These are phyloP conservation scores for Cetonia aurata DNA, from an alignment of 2,888 invertebrate species.

Conservation along the genomic window DNA sequence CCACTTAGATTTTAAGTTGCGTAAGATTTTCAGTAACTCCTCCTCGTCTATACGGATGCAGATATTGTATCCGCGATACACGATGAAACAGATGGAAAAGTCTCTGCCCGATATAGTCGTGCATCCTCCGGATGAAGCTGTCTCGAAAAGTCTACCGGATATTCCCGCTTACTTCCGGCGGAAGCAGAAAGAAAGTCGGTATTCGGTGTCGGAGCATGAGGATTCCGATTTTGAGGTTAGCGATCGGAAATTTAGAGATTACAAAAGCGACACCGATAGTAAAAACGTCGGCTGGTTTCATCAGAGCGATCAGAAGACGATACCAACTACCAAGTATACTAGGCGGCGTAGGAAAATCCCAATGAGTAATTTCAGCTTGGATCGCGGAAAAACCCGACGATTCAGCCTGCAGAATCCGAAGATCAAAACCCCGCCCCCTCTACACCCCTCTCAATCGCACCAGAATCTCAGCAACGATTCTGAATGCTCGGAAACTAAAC, in stretches of 20 bases:
- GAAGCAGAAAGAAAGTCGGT: conserved; percentile 41
- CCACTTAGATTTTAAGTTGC: conserved; percentile 25
- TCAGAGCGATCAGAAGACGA: conserved; percentile 5
- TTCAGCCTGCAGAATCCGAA: conserved; percentile 26
- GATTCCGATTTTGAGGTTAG: conserved; percentile 38
- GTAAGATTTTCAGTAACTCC: conserved; percentile 27
- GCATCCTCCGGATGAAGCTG: conserved; percentile 57
- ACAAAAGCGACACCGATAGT: conserved; percentile 30
- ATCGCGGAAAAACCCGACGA: conserved; percentile 20
- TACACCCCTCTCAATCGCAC: conserved; percentile 31
- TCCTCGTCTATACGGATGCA: conserved; percentile 32
- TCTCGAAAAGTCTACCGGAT: conserved; percentile 63
- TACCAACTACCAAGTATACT: conserved; percentile 2
- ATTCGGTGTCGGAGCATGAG: conserved; percentile 38
- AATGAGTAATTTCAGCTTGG: conserved; percentile 15
- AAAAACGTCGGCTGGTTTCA: conserved; percentile 21
- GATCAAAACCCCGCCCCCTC: not conserved
- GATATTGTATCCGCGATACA: conserved; percentile 27
- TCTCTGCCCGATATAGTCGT: conserved; percentile 38
- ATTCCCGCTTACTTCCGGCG: conserved; percentile 53
- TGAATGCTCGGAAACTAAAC: conserved; percentile 26
- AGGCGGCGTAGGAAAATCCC: conserved; percentile 14
- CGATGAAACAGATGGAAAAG: conserved; percentile 25
- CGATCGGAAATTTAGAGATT: conserved; percentile 22
- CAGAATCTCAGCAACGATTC: conserved; percentile 37